A percentile compares a stretch with the other conserved stretches of the same genome.
Evolutionary conservation across 2,797 vertebrate species (phyloP).

Genomic region (Alcedo quadribrachys): DNA sequence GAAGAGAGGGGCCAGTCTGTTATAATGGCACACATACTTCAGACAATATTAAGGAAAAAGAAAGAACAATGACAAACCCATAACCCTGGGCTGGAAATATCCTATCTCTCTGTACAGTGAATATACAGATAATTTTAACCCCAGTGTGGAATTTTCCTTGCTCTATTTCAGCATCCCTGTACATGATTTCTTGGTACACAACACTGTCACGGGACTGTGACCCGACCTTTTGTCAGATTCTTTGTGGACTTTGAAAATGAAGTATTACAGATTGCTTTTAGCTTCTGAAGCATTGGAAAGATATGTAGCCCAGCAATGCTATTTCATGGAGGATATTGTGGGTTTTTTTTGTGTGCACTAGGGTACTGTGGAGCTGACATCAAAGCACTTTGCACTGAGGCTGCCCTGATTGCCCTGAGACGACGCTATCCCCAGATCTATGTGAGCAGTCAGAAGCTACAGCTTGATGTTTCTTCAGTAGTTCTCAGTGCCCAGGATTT

Average conservation of each 20-base stretch:
- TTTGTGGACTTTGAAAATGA: neutral
- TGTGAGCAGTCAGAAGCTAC: constrained; percentile 92
- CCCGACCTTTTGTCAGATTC: neutral
- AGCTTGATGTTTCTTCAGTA: constrained; percentile 93
- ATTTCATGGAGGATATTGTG: neutral
- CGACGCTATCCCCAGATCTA: constrained; percentile 98
- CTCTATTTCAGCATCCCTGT: neutral
- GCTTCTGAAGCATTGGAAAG: neutral
- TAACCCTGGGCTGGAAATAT: neutral
- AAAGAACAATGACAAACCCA: neutral
- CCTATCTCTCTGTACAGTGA: neutral
- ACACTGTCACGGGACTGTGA: neutral
- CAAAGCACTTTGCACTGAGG: constrained; percentile 99
- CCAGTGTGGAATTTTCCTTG: neutral
- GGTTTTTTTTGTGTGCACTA: constrained; percentile 71
- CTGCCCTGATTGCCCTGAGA: constrained; percentile 92
- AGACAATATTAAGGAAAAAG: neutral
- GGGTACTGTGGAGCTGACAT: constrained; percentile 99
- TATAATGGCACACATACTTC: neutral
- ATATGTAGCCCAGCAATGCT: neutral
- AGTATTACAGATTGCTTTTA: neutral
- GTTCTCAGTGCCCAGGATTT: constrained; percentile 94
- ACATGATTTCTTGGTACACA: neutral
- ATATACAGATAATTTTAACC: neutral
- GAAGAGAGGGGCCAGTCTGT: neutral